These are phyloP conservation scores for Motacilla alba DNA, from an alignment of 2,113 vertebrate genomes.

Conservation along the genomic window DNA sequence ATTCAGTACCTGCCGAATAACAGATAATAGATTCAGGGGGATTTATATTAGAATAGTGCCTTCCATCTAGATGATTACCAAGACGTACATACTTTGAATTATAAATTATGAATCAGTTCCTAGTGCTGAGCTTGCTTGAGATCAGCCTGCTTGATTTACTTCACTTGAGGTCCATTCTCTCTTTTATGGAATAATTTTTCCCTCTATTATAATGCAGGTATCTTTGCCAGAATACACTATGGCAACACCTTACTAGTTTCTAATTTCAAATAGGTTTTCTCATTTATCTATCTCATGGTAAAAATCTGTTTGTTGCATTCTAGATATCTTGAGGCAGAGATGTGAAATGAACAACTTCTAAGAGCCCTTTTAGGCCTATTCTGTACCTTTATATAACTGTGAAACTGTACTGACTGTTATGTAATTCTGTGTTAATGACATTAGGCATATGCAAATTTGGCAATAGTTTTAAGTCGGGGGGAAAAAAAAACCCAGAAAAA, in stretches of 20 bases:
- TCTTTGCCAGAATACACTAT: background rate
- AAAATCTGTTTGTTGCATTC: background rate
- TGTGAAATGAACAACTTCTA: background rate
- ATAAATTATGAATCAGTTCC: background rate
- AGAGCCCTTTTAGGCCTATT: background rate
- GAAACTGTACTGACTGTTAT: background rate
- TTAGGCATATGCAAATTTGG: background rate
- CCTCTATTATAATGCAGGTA: background rate
- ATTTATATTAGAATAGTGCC: constrained; percentile 1
- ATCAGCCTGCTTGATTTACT: background rate
- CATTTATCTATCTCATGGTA: background rate
- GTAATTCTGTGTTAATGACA: background rate
- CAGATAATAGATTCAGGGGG: background rate
- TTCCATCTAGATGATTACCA: background rate
- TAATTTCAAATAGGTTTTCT: background rate
- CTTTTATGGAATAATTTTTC: background rate
- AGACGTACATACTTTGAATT: background rate
- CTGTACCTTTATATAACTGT: background rate
- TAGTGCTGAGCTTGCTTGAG: background rate
- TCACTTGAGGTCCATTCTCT: background rate
- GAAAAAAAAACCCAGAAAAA: background rate
- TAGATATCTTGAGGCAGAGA: background rate
- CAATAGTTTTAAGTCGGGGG: background rate
- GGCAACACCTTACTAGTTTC: background rate
- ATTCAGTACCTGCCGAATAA: background rate